Conservation (phyloP, 2,797 vertebrate species). For the Chaenodraco wilsoni region DNA sequence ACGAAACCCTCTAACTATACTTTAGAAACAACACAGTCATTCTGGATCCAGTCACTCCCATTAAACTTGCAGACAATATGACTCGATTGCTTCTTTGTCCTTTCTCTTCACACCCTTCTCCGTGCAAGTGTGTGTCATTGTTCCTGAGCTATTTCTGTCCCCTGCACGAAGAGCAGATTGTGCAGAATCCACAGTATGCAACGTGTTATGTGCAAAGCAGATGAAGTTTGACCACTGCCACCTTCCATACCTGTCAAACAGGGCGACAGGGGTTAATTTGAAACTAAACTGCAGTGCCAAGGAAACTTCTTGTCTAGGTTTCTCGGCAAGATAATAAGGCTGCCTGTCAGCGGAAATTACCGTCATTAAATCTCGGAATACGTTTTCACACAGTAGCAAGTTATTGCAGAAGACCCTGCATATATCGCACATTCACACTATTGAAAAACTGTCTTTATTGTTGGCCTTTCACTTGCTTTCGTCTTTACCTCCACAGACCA, state of each 20-base stretch:
- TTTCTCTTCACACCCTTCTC: conserved; percentile 20
- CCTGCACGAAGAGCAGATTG: not conserved
- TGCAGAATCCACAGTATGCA: conserved; percentile 25
- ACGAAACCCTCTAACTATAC: conserved; percentile 11
- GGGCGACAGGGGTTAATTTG: conserved; percentile 62
- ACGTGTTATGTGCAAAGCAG: conserved; percentile 40
- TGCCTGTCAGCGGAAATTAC: conserved; percentile 62
- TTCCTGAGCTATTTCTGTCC: conserved; percentile 32
- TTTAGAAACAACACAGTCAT: too few species aligned
- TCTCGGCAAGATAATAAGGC: conserved; percentile 58
- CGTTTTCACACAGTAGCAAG: conserved; percentile 29
- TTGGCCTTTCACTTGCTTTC: not conserved
- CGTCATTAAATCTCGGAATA: conserved; percentile 48
- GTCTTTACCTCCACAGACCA: not conserved
- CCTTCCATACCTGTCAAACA: conserved; percentile 52
- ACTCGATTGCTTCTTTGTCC: conserved; percentile 1
- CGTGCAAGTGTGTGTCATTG: conserved; percentile 5
- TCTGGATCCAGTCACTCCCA: not conserved
- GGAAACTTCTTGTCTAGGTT: conserved; percentile 51
- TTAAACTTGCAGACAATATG: not conserved
- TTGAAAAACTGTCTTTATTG: not conserved
- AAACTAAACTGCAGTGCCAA: conserved; percentile 55
- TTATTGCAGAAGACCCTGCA: conserved; percentile 24
- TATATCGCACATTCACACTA: not conserved
- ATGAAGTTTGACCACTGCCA: conserved; percentile 54